Percentiles rank a stretch among this genome's conserved stretches.
Conservation (phyloP, 2,888 invertebrate species). For the Pycnomerus fuliginosus region DNA sequence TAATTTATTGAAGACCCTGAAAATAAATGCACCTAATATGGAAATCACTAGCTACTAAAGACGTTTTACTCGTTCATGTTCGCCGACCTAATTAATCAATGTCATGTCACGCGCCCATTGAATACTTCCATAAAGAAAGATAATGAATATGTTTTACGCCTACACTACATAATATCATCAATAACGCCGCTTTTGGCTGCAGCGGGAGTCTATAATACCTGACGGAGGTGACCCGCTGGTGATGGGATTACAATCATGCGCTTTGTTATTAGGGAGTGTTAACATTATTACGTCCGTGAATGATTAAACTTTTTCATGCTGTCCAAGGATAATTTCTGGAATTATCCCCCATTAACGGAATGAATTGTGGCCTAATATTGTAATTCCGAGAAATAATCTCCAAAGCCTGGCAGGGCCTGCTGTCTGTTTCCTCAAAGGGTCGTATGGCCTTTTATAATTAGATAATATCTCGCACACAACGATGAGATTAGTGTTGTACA, state of each 20-base stretch:
- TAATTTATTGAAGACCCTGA: too few species aligned
- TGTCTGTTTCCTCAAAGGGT: too few species aligned
- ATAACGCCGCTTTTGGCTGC: conserved; percentile 13
- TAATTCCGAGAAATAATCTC: conserved; percentile 15
- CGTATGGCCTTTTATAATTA: too few species aligned
- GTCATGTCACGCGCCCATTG: conserved; percentile 34
- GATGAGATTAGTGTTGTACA: too few species aligned
- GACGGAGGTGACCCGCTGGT: conserved; percentile 11
- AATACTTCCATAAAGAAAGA: conserved; percentile 34
- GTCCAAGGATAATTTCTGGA: conserved; percentile 14
- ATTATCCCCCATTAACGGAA: conserved; percentile 19
- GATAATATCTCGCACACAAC: too few species aligned
- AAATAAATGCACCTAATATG: too few species aligned
- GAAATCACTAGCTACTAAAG: too few species aligned
- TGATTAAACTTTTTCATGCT: conserved; percentile 15
- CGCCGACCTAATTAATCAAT: conserved; percentile 33
- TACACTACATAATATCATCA: conserved; percentile 24
- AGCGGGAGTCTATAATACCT: conserved; percentile 18
- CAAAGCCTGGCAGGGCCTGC: conserved; percentile 9
- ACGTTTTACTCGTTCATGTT: too few species aligned
- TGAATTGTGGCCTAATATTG: conserved; percentile 10
- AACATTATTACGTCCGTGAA: conserved; percentile 13
- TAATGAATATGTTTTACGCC: conserved; percentile 37
- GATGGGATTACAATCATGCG: conserved; percentile 12
- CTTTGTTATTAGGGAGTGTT: conserved; percentile 23